Evolutionary conservation across 2,888 invertebrate genomes (phyloP).

Genomic region (Willowsia nigromaculata): DNA sequence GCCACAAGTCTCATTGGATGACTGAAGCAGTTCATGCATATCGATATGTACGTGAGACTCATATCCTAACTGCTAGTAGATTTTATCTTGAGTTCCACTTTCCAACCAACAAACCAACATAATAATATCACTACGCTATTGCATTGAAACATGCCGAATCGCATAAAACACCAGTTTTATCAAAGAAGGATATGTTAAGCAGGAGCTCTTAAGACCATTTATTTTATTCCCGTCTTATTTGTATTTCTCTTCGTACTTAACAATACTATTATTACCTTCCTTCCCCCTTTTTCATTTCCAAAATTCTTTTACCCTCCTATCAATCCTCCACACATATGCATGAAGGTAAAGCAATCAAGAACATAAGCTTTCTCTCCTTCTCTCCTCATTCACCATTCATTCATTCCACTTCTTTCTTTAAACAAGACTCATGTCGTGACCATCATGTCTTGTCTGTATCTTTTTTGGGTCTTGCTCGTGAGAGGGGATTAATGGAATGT

Average conservation of each 20-base stretch:
- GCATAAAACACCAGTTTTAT: neutral
- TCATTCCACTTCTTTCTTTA: neutral
- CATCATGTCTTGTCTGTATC: neutral
- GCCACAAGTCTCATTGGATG: too few species aligned
- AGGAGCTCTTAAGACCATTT: neutral
- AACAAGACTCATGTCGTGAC: neutral
- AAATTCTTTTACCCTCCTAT: neutral
- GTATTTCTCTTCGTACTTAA: constrained; percentile 1
- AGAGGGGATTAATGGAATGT: constrained; percentile 58
- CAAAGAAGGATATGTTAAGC: neutral
- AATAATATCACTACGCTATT: too few species aligned
- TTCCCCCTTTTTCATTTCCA: neutral
- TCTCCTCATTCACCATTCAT: neutral
- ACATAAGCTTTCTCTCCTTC: neutral
- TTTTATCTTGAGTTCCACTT: too few species aligned
- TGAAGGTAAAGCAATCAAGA: neutral
- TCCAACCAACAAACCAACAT: too few species aligned
- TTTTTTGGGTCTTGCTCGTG: too few species aligned
- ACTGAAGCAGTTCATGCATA: too few species aligned
- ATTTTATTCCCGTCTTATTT: neutral
- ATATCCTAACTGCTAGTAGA: too few species aligned
- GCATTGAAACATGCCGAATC: too few species aligned
- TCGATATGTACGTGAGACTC: too few species aligned
- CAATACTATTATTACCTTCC: neutral
- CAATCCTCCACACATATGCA: neutral